Percentiles rank a stretch among this genome's conserved stretches.
Conservation (phyloP, 2,113 vertebrate genomes). For the Xenopus tropicalis region DNA sequence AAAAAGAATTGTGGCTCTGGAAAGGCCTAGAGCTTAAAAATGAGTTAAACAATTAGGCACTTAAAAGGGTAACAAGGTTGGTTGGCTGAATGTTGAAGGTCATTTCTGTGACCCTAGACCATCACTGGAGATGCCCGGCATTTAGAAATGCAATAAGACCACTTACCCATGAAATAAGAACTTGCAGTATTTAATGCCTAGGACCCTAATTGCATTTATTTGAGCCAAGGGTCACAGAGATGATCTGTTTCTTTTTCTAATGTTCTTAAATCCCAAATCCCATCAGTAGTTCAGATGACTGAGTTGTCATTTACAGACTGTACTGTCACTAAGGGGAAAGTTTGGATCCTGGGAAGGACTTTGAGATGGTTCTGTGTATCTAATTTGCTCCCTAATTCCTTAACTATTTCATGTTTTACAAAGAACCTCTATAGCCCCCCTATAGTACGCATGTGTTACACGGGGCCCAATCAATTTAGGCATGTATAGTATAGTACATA, state of each 20-base stretch:
- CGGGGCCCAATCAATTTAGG: too few species aligned
- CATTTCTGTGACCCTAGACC: not conserved
- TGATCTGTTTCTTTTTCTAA: conserved; percentile 1
- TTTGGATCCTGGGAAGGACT: too few species aligned
- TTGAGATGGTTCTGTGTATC: too few species aligned
- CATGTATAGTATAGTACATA: too few species aligned
- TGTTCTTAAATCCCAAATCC: not conserved
- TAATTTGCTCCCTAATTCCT: too few species aligned
- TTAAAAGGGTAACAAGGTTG: not conserved
- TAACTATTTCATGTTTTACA: too few species aligned
- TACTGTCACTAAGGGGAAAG: too few species aligned
- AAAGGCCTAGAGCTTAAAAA: not conserved
- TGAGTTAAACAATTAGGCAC: too few species aligned
- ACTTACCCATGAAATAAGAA: conserved; percentile 1
- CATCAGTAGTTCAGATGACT: not conserved
- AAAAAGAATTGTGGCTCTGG: too few species aligned
- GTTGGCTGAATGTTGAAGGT: not conserved
- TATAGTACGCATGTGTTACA: too few species aligned
- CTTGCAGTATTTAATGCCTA: not conserved
- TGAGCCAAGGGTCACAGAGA: not conserved
- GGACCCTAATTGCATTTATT: not conserved
- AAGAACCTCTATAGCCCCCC: too few species aligned
- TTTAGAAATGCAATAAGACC: not conserved
- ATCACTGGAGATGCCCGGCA: not conserved
- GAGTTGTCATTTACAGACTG: too few species aligned